Evolutionary conservation across 2,888 invertebrate genomes (phyloP), one percentile per base, ranked within the genome.

Genomic region (Asteroscopus sphinx): DNA sequence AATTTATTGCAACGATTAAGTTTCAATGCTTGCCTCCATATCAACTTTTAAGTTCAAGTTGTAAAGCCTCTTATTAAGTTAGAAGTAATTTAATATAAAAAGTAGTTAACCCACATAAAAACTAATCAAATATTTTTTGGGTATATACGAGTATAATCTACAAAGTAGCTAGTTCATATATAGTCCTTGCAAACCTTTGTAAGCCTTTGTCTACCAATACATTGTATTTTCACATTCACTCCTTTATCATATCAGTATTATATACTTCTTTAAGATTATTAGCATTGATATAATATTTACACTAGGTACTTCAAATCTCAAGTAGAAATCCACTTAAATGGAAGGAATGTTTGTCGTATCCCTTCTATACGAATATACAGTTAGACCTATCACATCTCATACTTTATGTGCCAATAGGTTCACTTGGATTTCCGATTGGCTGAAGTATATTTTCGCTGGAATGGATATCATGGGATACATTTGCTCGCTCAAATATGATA

Each of bases 341-440:
- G 1, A 30, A n/a, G 3, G 1, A 25, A 13, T 51, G 17, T 33
- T 42, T 46, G 28, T 37, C 12, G 3, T 28, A 7, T 9, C 1
- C 11, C 11, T 9, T 6, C 5, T 26, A 26, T 26, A 26, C 32
- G 12, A 5, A 12, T 12, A 32, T 32, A 33, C 12, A 33, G 11
- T 30, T 6, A 13, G 13, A 12, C 5, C 3, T 21, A 3, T 9
- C 44, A 45, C 33, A 45, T 45, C 33, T 3, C 12, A 13, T 44
- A 51, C 41, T 47, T 63, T 44, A 68, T 47, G 69, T 42, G 15
- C 35, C 37, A 68, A 49, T 35, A 40, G 33, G 7, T 49, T 15
- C 8, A 6, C 9, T 28, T 46, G 39, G 15, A 45, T 41, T 35
- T 62, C 37, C 17, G 26, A 47, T 67, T 60, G 45, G 15, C 28